Evolutionary conservation across 2,797 vertebrate species (phyloP), one percentile per base, ranked within the genome.

Genomic region (Sebastiscus tertius): DNA sequence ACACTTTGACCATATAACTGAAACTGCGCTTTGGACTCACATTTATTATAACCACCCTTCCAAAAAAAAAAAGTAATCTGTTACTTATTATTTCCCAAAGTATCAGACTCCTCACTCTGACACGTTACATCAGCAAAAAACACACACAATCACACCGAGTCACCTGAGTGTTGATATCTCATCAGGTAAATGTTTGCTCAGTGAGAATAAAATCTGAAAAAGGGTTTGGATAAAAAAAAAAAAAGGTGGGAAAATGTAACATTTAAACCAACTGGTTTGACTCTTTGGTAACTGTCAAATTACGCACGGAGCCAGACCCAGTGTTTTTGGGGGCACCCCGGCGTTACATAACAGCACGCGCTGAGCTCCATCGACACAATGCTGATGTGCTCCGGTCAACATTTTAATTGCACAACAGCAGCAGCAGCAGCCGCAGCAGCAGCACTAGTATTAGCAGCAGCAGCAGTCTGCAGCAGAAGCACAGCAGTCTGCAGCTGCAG

Each of bases 321-420:
- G 33, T 58, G 26, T 54, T 67, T 77, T 65, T 27, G 26, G 55
- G 33, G 68, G 74, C 26, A 56, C 65, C 60, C 64, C 54, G 5
- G 6, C 4, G 81, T 92, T 91, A 86, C 88, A 52, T 90, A 91
- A 93, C 67, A 69, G 29, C 13, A 24, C 2, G 5, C 55, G 5
- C 64, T 62, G 68, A 46, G 78, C 72, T 74, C 59, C 39, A 79
- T 60, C 55, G 27, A 71, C 85, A 78, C 69, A 46, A 26, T 4
- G 72, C 66, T 79, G 79, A 75, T 78, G 69, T 20, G 65, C 52
- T 82, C 63, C 39, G 81, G 46, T 86, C 83, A 86, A 83, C 80
- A 42, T 76, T 86, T 88, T 85, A 86, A 91, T 91, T 92, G 83
- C 6, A 18, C 1, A 46, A 14, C 39, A 36, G 34, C 36, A 31